Conservation (phyloP, 2,113 vertebrate species). For the Barnardius zonarius region DNA sequence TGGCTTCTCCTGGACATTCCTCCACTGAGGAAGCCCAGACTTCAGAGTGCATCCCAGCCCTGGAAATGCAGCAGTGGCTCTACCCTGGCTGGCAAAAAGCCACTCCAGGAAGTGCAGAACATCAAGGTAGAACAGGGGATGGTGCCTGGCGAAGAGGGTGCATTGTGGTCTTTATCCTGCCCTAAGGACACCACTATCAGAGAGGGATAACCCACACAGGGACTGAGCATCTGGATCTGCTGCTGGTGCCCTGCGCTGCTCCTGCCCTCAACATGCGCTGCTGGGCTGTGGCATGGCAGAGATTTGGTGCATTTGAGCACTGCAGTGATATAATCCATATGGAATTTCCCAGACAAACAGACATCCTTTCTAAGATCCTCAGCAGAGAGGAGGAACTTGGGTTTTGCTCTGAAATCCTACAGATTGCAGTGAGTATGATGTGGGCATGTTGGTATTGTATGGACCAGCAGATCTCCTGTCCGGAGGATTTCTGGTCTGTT, state of each 20-base stretch:
- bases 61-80: background rate
- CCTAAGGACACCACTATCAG: background rate
- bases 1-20: background rate
- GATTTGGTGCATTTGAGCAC: background rate
- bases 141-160: background rate
- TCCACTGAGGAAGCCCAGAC: background rate
- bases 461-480: background rate
- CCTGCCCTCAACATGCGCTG: background rate
- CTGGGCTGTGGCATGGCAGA: background rate
- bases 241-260: background rate
- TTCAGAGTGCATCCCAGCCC: slow-evolving; percentile 1
- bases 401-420: background rate
- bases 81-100: background rate
- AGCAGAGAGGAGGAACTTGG: background rate
- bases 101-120: background rate
- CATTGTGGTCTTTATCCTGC: background rate
- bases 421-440: background rate
- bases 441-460: background rate
- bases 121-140: background rate
- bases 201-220: background rate
- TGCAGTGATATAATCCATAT: background rate
- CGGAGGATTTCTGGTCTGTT: background rate
- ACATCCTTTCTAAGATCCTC: background rate
- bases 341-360: background rate
- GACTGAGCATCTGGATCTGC: background rate